phyloP scores from a whole-genome alignment of 92 coral and sea anemone species.

The Parazoanthus swiftii region DNA sequence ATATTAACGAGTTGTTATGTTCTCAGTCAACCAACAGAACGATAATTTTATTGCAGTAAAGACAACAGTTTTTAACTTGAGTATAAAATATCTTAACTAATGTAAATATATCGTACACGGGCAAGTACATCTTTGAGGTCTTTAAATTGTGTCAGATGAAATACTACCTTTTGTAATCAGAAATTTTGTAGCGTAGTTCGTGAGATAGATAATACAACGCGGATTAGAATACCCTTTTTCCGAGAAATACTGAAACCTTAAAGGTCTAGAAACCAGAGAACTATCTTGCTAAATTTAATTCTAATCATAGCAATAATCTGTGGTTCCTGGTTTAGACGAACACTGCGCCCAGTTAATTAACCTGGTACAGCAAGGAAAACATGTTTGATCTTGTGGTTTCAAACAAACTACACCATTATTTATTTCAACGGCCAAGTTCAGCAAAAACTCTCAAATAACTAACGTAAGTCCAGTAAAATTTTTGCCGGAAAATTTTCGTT shows the following conservation, averaged over 20 bases:
- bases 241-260: background rate
- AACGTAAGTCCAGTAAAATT: background rate
- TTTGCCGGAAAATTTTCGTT: background rate
- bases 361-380: constrained; percentile 1
- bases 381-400: constrained; percentile 18
- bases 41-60: background rate
- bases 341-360: background rate
- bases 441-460: background rate
- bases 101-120: too few species aligned
- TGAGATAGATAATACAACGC: background rate
- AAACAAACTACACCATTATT: background rate
- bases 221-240: too few species aligned
- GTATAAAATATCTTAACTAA: background rate
- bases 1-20: background rate
- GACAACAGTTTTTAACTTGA: background rate
- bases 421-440: background rate
- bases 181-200: background rate
- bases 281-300: background rate
- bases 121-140: background rate
- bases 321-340: background rate
- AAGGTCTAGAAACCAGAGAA: background rate
- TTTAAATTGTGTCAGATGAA: background rate
- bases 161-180: background rate
- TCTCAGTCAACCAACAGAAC: background rate
- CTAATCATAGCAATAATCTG: constrained; percentile 15